These are phyloP conservation scores for Perca fluviatilis DNA, from an alignment of 2,113 vertebrate species.

Conservation along the genomic window DNA sequence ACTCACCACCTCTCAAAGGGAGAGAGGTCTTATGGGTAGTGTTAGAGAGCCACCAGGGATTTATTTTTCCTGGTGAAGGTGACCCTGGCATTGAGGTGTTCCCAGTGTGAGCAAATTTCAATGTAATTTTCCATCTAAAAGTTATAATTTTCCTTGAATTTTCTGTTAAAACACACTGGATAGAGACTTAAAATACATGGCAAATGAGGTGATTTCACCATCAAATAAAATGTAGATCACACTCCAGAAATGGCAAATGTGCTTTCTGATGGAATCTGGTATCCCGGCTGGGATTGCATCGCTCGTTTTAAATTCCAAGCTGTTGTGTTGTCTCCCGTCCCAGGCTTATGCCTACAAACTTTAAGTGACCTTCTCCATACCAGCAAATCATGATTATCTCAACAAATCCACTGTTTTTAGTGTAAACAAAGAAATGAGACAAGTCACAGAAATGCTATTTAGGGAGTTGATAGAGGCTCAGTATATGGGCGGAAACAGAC, in stretches of 20 bases:
- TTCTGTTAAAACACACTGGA: background rate
- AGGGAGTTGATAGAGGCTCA: slow-evolving; percentile 22
- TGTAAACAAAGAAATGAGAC: slow-evolving; percentile 65
- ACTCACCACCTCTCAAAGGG: slow-evolving; percentile 76
- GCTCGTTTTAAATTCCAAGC: slow-evolving; percentile 56
- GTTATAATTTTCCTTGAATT: background rate
- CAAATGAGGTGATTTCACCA: slow-evolving; percentile 5
- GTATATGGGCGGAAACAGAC: slow-evolving; percentile 18
- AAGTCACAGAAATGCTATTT: slow-evolving; percentile 29
- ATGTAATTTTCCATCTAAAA: background rate
- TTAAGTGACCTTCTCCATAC: slow-evolving; percentile 63
- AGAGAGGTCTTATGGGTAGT: slow-evolving; percentile 77
- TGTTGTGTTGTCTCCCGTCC: slow-evolving; percentile 55
- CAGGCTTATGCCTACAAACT: slow-evolving; percentile 55
- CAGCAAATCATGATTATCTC: slow-evolving; percentile 36
- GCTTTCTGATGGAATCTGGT: slow-evolving; percentile 42
- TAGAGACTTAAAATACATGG: slow-evolving; percentile 10
- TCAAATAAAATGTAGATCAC: slow-evolving; percentile 31
- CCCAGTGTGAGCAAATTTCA: too few relatives aligned
- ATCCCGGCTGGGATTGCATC: slow-evolving; percentile 42
- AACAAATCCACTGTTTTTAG: slow-evolving; percentile 62
- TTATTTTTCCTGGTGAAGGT: slow-evolving; percentile 79
- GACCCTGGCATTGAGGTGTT: slow-evolving; percentile 79
- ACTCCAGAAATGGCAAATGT: slow-evolving; percentile 42
- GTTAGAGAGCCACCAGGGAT: slow-evolving; percentile 73